Percentiles rank a stretch among this genome's conserved stretches.
Conservation (phyloP, 2,888 invertebrate genomes). For the Meandrusa payeni region DNA sequence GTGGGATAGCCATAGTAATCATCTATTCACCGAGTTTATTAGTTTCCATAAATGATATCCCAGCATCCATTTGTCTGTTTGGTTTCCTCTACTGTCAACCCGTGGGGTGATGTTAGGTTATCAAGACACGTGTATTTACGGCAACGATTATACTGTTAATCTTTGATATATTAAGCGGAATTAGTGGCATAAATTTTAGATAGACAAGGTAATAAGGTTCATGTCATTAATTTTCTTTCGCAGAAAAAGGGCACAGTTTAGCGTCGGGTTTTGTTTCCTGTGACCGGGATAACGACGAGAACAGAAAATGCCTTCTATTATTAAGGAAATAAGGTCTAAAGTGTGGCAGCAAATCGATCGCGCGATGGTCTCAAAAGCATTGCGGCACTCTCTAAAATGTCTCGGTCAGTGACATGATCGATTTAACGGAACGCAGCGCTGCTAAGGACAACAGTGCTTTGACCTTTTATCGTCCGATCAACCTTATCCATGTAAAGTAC, state of each 20-base stretch:
- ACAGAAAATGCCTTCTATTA: conserved; percentile 12
- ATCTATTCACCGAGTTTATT: too few species aligned
- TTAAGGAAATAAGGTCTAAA: conserved; percentile 19
- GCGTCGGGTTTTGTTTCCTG: conserved; percentile 47
- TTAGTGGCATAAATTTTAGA: conserved; percentile 35
- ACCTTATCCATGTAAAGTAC: neutral
- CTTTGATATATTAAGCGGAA: neutral
- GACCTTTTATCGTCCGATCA: conserved; percentile 19
- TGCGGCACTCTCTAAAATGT: conserved; percentile 49
- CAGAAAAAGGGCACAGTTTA: conserved; percentile 52
- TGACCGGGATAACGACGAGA: conserved; percentile 28
- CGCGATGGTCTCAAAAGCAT: conserved; percentile 39
- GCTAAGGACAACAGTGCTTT: conserved; percentile 17
- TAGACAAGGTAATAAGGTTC: conserved; percentile 35
- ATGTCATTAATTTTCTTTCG: conserved; percentile 45
- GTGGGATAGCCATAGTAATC: too few species aligned
- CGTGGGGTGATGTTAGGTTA: too few species aligned
- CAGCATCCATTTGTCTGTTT: too few species aligned
- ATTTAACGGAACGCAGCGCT: conserved; percentile 28
- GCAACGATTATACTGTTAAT: too few species aligned
- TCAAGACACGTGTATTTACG: too few species aligned
- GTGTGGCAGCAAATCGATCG: conserved; percentile 31
- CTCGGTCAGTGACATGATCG: conserved; percentile 54
- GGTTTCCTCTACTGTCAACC: too few species aligned
- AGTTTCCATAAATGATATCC: too few species aligned